Base-by-base conservation (phyloP, 2,888 invertebrate species). In the Microdon myrmicae region DNA sequence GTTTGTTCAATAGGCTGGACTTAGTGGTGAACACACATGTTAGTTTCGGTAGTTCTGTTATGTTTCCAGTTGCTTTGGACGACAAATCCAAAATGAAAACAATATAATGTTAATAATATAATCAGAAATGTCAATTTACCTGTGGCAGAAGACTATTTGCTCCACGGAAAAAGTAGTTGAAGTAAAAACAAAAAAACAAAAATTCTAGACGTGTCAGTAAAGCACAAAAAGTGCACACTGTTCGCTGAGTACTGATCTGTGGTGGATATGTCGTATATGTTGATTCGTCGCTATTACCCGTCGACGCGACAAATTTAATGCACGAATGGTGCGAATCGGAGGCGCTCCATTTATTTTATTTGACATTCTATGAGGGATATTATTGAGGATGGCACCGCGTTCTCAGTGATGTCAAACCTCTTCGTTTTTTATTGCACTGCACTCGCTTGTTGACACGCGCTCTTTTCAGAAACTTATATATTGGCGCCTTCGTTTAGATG, bases 141-240 rank as follows among this genome's bases (percentile, higher is more conserved):
- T 25, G 51, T 39, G 44, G 23, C 38, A 19, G n/a, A 45, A 43
- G 41, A 41, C 23, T 26, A 43, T 14, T 48, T 17, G 35, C 26
- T 64, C 45, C 44, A 35, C 34, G 44, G 28, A 39, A 20, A 39
- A 34, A 23, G 20, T 22, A 32, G 14, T 20, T 16, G 41, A 23
- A 39, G 28, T n/a, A n/a, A n/a, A n/a, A n/a, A n/a, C n/a, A n/a
- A n/a, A n/a, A n/a, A 14, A 55, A 45, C 35, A 44, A 48, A 66
- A 66, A 66, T 59, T 66, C 66, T 66, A 66, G 66, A 66, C 66
- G 66, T 64, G 64, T 66, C 66, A 66, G 66, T 59, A 53, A 66
- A 66, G 59, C 66, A 59, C 53, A 64, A 58, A 51, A 47, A 51
- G 41, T 58, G 45, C 44, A n/a, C 13, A 23, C 47, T 55, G 44